These are phyloP conservation scores for Aplodontia rufa DNA, from an alignment of 2,113 vertebrate species.

Conservation along the genomic window DNA sequence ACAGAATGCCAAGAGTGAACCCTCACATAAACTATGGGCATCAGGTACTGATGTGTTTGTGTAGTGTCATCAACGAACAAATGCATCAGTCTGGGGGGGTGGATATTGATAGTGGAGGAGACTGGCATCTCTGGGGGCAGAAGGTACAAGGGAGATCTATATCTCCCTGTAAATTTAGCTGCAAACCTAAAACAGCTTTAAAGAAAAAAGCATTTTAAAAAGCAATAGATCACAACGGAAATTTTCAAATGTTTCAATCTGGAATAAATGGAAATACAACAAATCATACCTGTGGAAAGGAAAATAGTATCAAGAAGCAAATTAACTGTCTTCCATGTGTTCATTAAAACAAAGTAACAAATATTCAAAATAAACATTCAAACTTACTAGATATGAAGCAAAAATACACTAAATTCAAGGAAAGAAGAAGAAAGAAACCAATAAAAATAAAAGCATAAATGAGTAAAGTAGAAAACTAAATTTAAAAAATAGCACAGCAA, in stretches of 20 bases:
- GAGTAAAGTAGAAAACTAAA: not conserved
- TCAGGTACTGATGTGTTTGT: no score
- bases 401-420: not conserved
- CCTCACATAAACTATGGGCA: not conserved
- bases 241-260: constrained; percentile 15
- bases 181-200: not conserved
- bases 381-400: not conserved
- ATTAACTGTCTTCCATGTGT: not conserved
- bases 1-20: not conserved
- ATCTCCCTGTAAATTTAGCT: not conserved
- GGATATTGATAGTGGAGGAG: not conserved
- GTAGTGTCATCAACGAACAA: not conserved
- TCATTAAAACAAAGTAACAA: constrained; percentile 27
- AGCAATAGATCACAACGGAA: not conserved
- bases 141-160: not conserved
- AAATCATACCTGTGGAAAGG: not conserved
- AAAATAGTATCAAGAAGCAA: not conserved
- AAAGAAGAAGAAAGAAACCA: not conserved
- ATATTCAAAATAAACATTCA: not conserved
- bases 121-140: not conserved
- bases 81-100: not conserved
- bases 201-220: not conserved
- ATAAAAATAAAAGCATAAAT: not conserved
- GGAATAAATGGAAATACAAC: not conserved
- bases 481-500: not conserved